These are phyloP conservation scores for Varecia variegata DNA, from an alignment of 2,797 vertebrate species.

Conservation along the genomic window DNA sequence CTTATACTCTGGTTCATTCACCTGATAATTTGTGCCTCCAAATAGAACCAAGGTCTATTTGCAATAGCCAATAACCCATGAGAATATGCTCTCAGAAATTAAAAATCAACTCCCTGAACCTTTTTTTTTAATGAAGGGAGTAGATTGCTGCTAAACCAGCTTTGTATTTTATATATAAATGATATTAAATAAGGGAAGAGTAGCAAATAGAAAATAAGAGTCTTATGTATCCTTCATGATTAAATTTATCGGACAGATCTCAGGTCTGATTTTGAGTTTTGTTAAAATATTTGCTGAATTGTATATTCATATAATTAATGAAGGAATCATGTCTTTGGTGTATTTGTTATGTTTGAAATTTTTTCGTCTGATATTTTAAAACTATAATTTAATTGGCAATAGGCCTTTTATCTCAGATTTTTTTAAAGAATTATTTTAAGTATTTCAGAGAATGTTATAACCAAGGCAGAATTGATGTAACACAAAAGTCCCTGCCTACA, in stretches of 20 bases:
- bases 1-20: neutral
- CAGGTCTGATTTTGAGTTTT: constrained; percentile 10
- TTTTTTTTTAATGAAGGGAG: neutral
- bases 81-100: neutral
- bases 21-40: neutral
- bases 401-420: neutral
- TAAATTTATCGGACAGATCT: neutral
- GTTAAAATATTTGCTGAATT: neutral
- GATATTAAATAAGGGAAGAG: neutral
- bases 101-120: neutral
- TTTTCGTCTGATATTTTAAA: constrained; percentile 17
- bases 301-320: neutral
- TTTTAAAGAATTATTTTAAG: constrained; percentile 22
- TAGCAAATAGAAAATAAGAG: neutral
- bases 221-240: neutral
- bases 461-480: neutral
- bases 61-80: neutral
- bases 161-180: neutral
- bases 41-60: neutral
- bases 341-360: neutral
- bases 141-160: neutral
- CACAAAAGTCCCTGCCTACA: neutral
- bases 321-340: neutral
- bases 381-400: neutral
- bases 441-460: constrained; percentile 10